Conservation (phyloP, 2,797 vertebrate species). For the Megaceryle alcyon region DNA sequence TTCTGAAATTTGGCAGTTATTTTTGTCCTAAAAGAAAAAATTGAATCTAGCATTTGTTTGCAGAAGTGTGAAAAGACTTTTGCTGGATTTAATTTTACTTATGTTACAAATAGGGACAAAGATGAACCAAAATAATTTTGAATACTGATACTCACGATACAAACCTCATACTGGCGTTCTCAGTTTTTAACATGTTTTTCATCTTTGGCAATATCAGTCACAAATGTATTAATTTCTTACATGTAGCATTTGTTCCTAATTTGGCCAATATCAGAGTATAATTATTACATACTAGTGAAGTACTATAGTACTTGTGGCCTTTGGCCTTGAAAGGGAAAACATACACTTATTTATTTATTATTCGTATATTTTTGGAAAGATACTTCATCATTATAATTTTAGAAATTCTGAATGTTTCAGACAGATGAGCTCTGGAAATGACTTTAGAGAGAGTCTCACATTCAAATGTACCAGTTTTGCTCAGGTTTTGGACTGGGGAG, state of each 20-base stretch:
- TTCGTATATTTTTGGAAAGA: neutral
- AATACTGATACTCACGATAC: neutral
- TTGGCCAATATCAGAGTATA: neutral
- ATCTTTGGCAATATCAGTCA: fast-evolving
- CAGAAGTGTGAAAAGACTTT: neutral
- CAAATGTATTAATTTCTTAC: neutral
- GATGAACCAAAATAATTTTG: neutral
- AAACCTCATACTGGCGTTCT: neutral
- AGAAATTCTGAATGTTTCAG: neutral
- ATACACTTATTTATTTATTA: neutral
- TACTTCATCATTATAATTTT: neutral
- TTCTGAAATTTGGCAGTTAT: neutral
- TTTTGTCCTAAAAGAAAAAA: neutral
- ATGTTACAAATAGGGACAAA: neutral
- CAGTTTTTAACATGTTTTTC: neutral
- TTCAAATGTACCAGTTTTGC: neutral
- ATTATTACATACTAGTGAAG: neutral
- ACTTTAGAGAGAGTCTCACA: neutral
- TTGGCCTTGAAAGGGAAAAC: neutral
- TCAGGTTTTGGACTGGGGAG: neutral
- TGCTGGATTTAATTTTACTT: neutral
- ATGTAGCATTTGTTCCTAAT: neutral
- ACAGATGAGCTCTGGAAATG: neutral
- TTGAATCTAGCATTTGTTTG: neutral
- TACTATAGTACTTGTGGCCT: neutral